Evolutionary conservation across 2,113 vertebrate genomes (phyloP), one percentile per base, ranked within the genome.

Genomic region (Xenopus tropicalis): DNA sequence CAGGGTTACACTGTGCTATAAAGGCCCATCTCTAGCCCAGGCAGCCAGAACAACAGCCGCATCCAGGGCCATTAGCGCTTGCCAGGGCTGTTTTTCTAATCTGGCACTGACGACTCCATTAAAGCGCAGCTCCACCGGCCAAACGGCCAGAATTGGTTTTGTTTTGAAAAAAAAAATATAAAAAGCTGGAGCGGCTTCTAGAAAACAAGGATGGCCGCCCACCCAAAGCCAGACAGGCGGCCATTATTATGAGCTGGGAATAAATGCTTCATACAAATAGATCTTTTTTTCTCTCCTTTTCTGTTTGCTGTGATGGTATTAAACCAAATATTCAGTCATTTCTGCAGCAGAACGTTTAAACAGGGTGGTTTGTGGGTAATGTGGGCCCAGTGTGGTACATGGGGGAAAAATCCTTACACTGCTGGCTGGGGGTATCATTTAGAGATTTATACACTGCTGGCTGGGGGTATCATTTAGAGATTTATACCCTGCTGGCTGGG

Each of bases 121-220:
- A 62, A 74, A 61, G 24, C n/a, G 4, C n/a, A 61, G 58, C 23
- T 16, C 52, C 52, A 62, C 52, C 43, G 37, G 58, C 59, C 59
- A 44, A 42, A 19, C 14, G 9, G 58, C 43, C 52, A 52, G 65
- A 68, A 74, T 68, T 29, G 61, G 71, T 37, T 66, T 66, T 73
- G n/a, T 66, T 66, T 43, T 48, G 8, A 54, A 19, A 54, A 46
- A 48, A 48, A 48, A 48, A 48, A 48, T n/a, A 52, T 52, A 46
- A 58, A 73, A 73, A 56, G 37, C 62, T 66, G 61, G 29, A 46
- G 25, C 11, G 7, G 14, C 64, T 48, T 66, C 52, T 64, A 61
- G 51, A 56, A 76, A 83, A 72, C n/a, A 24, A 63, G 63, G 17
- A 37, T 21, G 17, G 13, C 20, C 63, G 22, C 63, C 70, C 61